These are phyloP conservation scores for Takifugu flavidus DNA, from an alignment of 2,113 vertebrate genomes.

Conservation along the genomic window DNA sequence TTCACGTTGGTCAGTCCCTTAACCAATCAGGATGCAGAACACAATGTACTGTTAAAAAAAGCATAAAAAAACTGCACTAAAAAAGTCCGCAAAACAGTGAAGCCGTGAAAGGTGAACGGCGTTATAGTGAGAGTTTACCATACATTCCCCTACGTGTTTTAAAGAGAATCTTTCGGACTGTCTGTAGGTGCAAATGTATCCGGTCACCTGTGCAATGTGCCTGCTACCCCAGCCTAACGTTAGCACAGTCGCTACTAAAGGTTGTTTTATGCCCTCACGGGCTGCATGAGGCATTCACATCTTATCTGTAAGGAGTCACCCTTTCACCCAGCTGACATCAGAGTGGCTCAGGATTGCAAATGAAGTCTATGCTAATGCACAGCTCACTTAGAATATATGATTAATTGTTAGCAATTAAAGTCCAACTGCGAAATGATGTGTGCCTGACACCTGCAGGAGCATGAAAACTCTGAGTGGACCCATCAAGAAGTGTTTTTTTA, in stretches of 20 bases:
- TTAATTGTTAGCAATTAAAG: slow-evolving; percentile 65
- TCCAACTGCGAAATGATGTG: slow-evolving; percentile 8
- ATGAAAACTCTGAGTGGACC: slow-evolving; percentile 4
- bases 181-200: too few species aligned
- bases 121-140: too few species aligned
- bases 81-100: too few species aligned
- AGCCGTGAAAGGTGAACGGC: too few species aligned
- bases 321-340: slow-evolving; percentile 52
- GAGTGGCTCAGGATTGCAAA: slow-evolving; percentile 48
- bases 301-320: slow-evolving; percentile 40
- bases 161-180: too few species aligned
- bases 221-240: slow-evolving; percentile 1
- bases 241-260: slow-evolving; percentile 3
- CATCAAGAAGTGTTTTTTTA: background rate
- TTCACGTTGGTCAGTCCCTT: too few species aligned
- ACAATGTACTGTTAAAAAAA: too few species aligned
- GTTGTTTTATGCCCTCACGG: slow-evolving; percentile 4
- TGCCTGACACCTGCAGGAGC: background rate
- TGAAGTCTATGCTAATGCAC: slow-evolving; percentile 62
- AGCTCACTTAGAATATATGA: slow-evolving; percentile 58
- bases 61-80: too few species aligned
- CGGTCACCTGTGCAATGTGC: background rate
- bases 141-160: too few species aligned
- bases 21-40: too few species aligned
- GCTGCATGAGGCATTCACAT: slow-evolving; percentile 49